Evolutionary conservation across 2,888 invertebrate genomes (phyloP), one percentile per base, ranked within the genome.

Genomic region (Amphimallon solstitiale): DNA sequence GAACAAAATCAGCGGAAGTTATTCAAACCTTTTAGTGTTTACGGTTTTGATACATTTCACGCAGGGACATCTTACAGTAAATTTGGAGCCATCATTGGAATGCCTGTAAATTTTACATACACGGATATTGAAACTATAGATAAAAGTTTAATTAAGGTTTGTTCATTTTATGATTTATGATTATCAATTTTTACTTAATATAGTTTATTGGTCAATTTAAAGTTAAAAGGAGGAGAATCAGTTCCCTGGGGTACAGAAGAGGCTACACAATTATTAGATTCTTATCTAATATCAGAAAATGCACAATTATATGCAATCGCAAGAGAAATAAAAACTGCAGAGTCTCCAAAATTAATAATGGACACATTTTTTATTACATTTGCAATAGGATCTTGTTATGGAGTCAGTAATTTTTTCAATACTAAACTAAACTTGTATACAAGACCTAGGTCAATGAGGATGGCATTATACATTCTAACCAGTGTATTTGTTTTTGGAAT

Each of bases 221-320:
- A 88, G 88, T 85, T 91, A n/a, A 85, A 87, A 46, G 85, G 87
- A 67, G 85, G 87, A 67, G 84, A 89, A 69, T 78, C 83, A 56
- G 83, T 94, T 0, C 83, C 89, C 72, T 92, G 92, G 90, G 83
- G 84, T 35, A 84, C 88, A 0, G 85, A 88, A 65, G 85, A 84
- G 65, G 92, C 90, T 0, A 79, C 86, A 71, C 80, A 87, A 63
- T 83, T 95, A 46, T 81, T 89, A 54, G 82, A 91, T 10, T 86
- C 93, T 0, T 77, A 94, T 23, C 80, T 92, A 2, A 78, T 95
- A n/a, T 89, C 91, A 10, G 91, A 92, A 69, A 88, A 90, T 68
- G 94, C 92, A 7, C 89, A 93, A 79, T 85, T 91, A 67, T 95
- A 92, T 84, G 93, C 90, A 0, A 88, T 95, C 21, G 93, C 92